phyloP scores from a whole-genome alignment of 35 echinoderm and acorn worm genomes.

The Holothuria glaberrima region DNA sequence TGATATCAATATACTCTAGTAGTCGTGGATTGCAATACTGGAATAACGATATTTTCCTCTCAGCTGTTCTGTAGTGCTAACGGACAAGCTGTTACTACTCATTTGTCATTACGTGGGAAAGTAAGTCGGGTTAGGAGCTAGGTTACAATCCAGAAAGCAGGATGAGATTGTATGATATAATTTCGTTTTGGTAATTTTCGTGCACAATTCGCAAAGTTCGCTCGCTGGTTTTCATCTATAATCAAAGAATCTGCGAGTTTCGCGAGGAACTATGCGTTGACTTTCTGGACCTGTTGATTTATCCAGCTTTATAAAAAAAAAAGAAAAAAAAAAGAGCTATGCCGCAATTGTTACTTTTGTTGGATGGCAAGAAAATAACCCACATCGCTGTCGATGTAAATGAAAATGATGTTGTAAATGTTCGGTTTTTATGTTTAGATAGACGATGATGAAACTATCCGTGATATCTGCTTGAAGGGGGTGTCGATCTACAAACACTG shows the following conservation, averaged over 20 bases:
- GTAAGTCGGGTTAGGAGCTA: neutral
- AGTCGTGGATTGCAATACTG: neutral
- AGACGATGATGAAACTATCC: conserved; percentile 40
- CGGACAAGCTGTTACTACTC: neutral
- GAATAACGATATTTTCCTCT: conserved; percentile 3
- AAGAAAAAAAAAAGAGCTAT: conserved; percentile 6
- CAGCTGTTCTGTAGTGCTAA: neutral
- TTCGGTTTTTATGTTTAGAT: conserved; percentile 40
- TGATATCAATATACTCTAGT: neutral
- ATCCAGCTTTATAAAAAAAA: neutral
- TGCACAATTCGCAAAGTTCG: conserved; percentile 1
- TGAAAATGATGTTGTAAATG: neutral
- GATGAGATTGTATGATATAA: conserved; percentile 13
- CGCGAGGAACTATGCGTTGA: neutral
- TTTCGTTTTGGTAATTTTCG: neutral
- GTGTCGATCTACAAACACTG: conserved; percentile 43
- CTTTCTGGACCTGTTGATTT: neutral
- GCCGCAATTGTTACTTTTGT: conserved; percentile 30
- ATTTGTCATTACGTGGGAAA: conserved; percentile 19
- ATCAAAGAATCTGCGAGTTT: neutral
- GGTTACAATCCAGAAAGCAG: conserved; percentile 4
- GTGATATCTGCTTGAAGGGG: conserved; percentile 43
- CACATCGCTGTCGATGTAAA: neutral
- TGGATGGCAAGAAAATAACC: neutral
- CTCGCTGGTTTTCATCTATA: neutral